A percentile compares a stretch with the other conserved stretches of the same genome.
Conservation (phyloP, 2,888 invertebrate species). For the Campoletis raptor region DNA sequence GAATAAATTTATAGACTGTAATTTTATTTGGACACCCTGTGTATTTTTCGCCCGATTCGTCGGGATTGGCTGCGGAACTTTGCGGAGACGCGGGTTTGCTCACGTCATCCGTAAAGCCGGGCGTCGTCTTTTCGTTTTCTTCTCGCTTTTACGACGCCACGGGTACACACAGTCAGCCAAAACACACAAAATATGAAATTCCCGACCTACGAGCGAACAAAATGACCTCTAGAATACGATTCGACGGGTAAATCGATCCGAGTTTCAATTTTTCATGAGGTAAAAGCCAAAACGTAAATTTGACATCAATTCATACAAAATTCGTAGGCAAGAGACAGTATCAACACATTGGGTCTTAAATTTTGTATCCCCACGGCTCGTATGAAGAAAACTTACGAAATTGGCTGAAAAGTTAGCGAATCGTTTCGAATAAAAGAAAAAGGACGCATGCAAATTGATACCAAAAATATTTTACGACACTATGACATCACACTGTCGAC, state of each 20-base stretch:
- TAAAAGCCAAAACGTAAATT: neutral
- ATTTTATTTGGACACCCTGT: constrained; percentile 74
- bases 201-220: neutral
- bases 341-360: neutral
- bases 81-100: constrained; percentile 73
- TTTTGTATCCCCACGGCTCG: neutral
- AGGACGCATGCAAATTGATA: neutral
- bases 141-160: constrained; percentile 62
- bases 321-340: neutral
- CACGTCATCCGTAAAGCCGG: constrained; percentile 76
- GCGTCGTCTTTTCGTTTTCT: constrained; percentile 61
- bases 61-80: constrained; percentile 73
- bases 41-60: constrained; percentile 61
- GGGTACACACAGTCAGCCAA: neutral
- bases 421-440: neutral
- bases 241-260: neutral
- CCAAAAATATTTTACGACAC: neutral
- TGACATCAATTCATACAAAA: neutral
- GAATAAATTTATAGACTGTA: neutral
- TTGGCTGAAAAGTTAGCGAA: neutral
- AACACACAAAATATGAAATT: neutral
- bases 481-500: neutral
- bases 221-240: neutral
- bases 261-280: neutral
- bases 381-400: neutral